Conservation (phyloP, 2,797 vertebrate genomes). For the Karalla daura region DNA sequence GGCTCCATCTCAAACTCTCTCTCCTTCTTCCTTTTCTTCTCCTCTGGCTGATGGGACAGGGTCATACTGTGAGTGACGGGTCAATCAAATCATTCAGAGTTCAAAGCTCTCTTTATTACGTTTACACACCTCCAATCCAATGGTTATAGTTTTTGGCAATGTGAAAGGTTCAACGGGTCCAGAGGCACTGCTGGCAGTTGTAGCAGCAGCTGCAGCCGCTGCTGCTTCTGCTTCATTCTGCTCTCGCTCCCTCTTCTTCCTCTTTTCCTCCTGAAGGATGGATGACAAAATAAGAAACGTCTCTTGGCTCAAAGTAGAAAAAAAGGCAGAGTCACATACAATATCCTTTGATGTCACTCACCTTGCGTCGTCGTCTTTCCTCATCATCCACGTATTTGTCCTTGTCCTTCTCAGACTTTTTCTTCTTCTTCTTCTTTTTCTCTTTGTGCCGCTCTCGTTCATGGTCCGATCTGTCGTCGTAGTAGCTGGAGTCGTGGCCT, state of each 20-base stretch:
- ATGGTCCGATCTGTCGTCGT: constrained; percentile 95
- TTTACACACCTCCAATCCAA: constrained; percentile 77
- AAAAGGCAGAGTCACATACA: no score
- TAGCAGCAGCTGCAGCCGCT: constrained; percentile 48
- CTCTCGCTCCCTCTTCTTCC: constrained; percentile 95
- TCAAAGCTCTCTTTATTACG: not conserved
- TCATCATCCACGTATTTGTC: constrained; percentile 95
- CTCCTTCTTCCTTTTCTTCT: constrained; percentile 94
- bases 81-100: not conserved
- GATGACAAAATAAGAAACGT: not conserved
- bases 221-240: constrained; percentile 90
- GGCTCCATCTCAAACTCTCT: constrained; percentile 85
- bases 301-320: not conserved
- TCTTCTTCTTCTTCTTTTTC: constrained; percentile 99
- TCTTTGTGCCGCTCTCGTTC: constrained; percentile 96
- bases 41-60: constrained; percentile 80
- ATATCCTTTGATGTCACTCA: no score
- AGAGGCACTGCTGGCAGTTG: constrained; percentile 20
- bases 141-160: constrained; percentile 74
- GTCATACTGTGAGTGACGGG: not conserved
- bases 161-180: constrained; percentile 82
- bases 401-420: constrained; percentile 96
- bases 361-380: constrained; percentile 93
- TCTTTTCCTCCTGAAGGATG: constrained; percentile 91
- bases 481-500: constrained; percentile 97